Evolutionary conservation across 2,888 invertebrate genomes (phyloP).

Genomic region (Isoperla grammatica): DNA sequence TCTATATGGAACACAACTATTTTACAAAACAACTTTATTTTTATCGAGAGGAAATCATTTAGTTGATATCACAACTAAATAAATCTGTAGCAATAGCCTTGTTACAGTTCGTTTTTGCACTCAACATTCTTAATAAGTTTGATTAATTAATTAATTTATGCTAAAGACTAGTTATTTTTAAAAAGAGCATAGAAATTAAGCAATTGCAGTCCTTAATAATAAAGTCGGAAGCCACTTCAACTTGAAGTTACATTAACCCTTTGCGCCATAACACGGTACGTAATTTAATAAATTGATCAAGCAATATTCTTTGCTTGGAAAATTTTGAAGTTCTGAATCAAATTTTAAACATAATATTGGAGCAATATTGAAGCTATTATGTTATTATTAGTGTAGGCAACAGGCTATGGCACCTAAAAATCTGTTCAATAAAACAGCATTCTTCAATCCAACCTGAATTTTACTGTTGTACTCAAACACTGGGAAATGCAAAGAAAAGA

Average conservation of each 20-base stretch:
- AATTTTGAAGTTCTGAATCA: background rate
- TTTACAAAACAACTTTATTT: slow-evolving; percentile 1
- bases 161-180: slow-evolving; percentile 28
- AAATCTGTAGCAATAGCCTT: slow-evolving; percentile 2
- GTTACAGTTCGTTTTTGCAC: slow-evolving; percentile 1
- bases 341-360: no score
- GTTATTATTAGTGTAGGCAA: background rate
- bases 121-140: background rate
- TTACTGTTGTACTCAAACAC: no score
- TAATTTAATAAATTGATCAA: slow-evolving; percentile 1
- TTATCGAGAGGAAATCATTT: background rate
- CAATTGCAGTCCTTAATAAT: slow-evolving; percentile 15
- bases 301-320: background rate
- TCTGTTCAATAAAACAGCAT: background rate
- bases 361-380: background rate
- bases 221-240: slow-evolving; percentile 26
- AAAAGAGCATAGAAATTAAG: slow-evolving; percentile 25
- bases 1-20: background rate
- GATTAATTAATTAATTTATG: slow-evolving; percentile 22
- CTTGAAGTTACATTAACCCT: slow-evolving; percentile 21
- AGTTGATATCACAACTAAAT: slow-evolving; percentile 3
- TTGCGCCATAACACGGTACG: slow-evolving; percentile 22
- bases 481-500: no score
- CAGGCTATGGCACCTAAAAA: no score
- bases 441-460: background rate